Base-by-base conservation (phyloP, 2,797 vertebrate species). In the Onychomys torridus region DNA sequence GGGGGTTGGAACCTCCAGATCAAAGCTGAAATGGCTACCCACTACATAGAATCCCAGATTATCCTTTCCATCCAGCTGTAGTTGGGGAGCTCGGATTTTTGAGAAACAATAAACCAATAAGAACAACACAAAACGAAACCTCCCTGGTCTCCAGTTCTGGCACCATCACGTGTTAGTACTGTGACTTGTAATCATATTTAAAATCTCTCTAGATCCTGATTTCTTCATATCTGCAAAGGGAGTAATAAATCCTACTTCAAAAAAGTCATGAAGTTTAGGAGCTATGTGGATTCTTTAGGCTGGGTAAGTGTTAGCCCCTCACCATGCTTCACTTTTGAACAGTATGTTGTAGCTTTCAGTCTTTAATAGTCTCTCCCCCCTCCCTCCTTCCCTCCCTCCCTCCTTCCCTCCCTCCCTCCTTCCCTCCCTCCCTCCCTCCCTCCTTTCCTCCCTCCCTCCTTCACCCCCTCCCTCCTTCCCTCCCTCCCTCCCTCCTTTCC, bases 231-330 rank as follows among this genome's bases (percentile, higher is more conserved):
- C 29, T 85, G 61, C 57, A 90, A 88, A 95, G 34, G 6, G 46
- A 40, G n/a, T 34, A 94, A 97, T 52, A 83, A 49, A 40, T 95
- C 40, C 49, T 88, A 52, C 17, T 61, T 95, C 57, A 32, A 67
- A 73, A 92, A 95, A n/a, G 87, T 65, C 2, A 0, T 57, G 59
- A 37, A 46, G 34, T 85, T 83, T 96, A 97, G 93, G 97, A 98
- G 97, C 94, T 76, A 9, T 9, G 49, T 71, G 40, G 43, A 55
- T 59, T 57, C 57, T 10, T 27, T 19, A n/a, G 40, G 27, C 27
- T 61, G 88, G 84, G 23, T 76, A 1, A 40, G 2, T 52, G 1
- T 63, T 17, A 73, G 82, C 21, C 14, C 46, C 75, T 87, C 49
- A 63, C n/a, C 29, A 12, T 12, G 6, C 29, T 65, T 93, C 59